Evolutionary conservation across 2,113 vertebrate species (phyloP), one percentile per base, ranked within the genome.

Genomic region (Stictonetta naevosa): DNA sequence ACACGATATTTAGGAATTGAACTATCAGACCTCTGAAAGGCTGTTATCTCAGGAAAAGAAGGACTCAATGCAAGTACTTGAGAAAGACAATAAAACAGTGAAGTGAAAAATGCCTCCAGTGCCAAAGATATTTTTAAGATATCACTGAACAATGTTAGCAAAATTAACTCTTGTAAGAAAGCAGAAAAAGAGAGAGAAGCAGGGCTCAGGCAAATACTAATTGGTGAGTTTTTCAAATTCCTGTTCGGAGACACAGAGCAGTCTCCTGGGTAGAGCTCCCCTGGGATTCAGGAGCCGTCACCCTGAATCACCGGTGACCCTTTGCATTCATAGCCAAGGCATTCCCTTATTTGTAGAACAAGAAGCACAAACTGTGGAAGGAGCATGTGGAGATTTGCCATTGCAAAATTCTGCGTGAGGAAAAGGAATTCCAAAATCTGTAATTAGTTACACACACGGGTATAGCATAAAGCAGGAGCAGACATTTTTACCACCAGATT

Each of bases 141-240:
- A 87, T 59, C 78, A 74, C 69, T 83, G 81, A 94, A 94, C 72
- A 94, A 78, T 69, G 83, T 67, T 93, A 96, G 93, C 69, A 89
- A 96, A 96, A 95, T 96, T 97, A 94, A 94, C 93, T 94, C 77
- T 79, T 95, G 71, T 62, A 87, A 94, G 81, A 86, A 95, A 93
- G 74, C 53, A 84, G 59, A 94, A 94, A 96, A 87, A 38, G 25
- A 90, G 56, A 1, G 10, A 77, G 83, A 88, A 92, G 48, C 40
- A 73, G 40, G 53, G 81, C 86, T 84, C 66, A 62, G 67, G 58
- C 74, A 94, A 91, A 92, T 42, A 74, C 31, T 94, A 92, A 92
- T 26, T 85, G 74, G 22, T 23, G 50, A 89, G 48, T 40, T 93
- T 91, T 93, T 81, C 36, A 63, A 89, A 82, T 72, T 92, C 77